A percentile compares a stretch with the other conserved stretches of the same genome.
phyloP scores from a whole-genome alignment of 2,888 invertebrate species.

The Flexamia atlantica region DNA sequence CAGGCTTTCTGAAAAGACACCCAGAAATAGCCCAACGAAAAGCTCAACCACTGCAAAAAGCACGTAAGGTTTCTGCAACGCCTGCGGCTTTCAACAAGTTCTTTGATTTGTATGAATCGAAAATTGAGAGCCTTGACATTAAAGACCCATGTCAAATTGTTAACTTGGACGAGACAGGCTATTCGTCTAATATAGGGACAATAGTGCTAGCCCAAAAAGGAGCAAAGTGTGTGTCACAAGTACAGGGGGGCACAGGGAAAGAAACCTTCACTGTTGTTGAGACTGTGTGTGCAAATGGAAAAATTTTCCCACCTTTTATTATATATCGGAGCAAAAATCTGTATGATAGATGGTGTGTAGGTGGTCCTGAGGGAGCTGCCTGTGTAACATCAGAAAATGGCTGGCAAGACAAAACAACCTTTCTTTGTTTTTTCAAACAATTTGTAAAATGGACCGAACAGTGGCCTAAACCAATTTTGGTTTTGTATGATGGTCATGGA shows the following conservation, averaged over 20 bases:
- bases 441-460: slow-evolving; percentile 1
- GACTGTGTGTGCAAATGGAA: background rate
- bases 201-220: slow-evolving; percentile 14
- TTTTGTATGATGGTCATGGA: slow-evolving; percentile 23
- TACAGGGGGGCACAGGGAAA: slow-evolving; percentile 22
- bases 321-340: slow-evolving; percentile 31
- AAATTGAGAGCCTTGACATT: background rate
- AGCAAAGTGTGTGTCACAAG: background rate
- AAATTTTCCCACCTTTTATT: slow-evolving; percentile 20
- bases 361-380: slow-evolving; percentile 17
- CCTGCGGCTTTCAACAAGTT: background rate
- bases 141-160: background rate
- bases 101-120: background rate
- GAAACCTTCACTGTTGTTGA: slow-evolving; percentile 30
- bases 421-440: background rate
- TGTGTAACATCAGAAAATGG: slow-evolving; percentile 43
- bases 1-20: slow-evolving; percentile 1
- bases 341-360: slow-evolving; percentile 10
- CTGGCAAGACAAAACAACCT: slow-evolving; percentile 42
- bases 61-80: background rate
- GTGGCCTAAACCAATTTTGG: slow-evolving; percentile 10
- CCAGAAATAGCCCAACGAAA: background rate
- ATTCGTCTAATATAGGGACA: slow-evolving; percentile 16
- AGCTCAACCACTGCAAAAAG: slow-evolving; percentile 14
- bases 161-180: slow-evolving; percentile 35